phyloP scores from a whole-genome alignment of 2,888 invertebrate species.

The Drosophila glabriapex region DNA sequence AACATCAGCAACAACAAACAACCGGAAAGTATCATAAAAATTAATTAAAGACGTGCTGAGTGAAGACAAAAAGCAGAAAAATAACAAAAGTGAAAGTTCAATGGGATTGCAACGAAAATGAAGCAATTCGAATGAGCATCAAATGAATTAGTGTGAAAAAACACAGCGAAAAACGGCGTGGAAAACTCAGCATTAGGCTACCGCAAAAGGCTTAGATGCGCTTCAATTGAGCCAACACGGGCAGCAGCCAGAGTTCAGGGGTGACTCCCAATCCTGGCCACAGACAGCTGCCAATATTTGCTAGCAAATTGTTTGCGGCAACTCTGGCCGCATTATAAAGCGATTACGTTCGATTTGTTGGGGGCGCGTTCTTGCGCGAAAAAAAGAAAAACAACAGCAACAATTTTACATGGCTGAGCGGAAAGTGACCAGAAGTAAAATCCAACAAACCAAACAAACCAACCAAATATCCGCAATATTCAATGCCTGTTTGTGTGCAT shows the following conservation, averaged over 20 bases:
- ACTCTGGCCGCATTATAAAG: constrained; percentile 60
- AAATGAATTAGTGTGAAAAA: constrained; percentile 59
- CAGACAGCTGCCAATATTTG: constrained; percentile 59
- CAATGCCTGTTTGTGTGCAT: constrained; percentile 51
- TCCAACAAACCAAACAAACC: constrained; percentile 12
- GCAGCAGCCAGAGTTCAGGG: constrained; percentile 14
- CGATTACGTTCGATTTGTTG: constrained; percentile 60
- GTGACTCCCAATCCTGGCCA: constrained; percentile 7
- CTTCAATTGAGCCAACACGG: constrained; percentile 35
- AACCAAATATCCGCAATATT: constrained; percentile 27
- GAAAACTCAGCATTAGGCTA: constrained; percentile 43
- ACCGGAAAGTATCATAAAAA: constrained; percentile 55
- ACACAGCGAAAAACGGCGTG: constrained; percentile 56
- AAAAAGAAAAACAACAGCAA: constrained; percentile 23
- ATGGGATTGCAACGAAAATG: constrained; percentile 57
- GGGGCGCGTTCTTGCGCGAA: constrained; percentile 21
- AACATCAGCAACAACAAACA: background rate
- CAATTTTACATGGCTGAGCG: constrained; percentile 33
- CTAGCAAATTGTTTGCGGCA: constrained; percentile 54
- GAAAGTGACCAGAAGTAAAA: background rate
- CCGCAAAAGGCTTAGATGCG: constrained; percentile 60
- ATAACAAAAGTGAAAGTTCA: constrained; percentile 71
- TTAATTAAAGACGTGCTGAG: constrained; percentile 66
- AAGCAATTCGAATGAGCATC: constrained; percentile 67
- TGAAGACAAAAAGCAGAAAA: constrained; percentile 6